These are phyloP conservation scores for Microtus pennsylvanicus DNA, from an alignment of 2,113 vertebrate genomes.

Conservation along the genomic window DNA sequence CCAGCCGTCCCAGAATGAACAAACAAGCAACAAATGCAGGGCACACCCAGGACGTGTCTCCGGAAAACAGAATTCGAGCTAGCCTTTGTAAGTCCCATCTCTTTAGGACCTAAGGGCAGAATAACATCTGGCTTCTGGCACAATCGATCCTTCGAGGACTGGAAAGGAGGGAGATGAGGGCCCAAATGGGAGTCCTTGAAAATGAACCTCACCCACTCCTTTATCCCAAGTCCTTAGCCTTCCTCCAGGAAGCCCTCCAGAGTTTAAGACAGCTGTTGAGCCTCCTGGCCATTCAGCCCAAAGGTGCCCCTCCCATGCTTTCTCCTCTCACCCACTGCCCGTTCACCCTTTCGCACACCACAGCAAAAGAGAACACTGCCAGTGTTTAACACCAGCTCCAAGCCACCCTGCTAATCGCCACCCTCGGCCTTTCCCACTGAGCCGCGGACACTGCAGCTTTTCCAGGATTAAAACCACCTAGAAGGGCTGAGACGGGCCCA, in stretches of 20 bases:
- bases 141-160: not conserved
- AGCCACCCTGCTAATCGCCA: not conserved
- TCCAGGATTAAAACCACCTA: not conserved
- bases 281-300: not conserved
- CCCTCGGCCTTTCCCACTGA: not conserved
- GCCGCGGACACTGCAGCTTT: not conserved
- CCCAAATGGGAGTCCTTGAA: not conserved
- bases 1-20: not conserved
- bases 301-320: not conserved
- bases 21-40: not conserved
- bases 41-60: not conserved
- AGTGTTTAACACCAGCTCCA: not conserved
- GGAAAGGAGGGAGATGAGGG: not conserved
- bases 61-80: not conserved
- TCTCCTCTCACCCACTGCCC: constrained; percentile 43
- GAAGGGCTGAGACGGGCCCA: not conserved
- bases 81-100: not conserved
- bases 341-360: not conserved
- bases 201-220: not conserved
- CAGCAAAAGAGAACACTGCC: not conserved
- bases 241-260: not conserved
- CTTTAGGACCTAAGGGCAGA: not conserved
- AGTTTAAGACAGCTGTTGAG: not conserved
- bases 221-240: not conserved
- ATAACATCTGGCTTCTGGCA: not conserved